phyloP scores from a whole-genome alignment of 1,140 invertebrate species.

The Popillia japonica region DNA sequence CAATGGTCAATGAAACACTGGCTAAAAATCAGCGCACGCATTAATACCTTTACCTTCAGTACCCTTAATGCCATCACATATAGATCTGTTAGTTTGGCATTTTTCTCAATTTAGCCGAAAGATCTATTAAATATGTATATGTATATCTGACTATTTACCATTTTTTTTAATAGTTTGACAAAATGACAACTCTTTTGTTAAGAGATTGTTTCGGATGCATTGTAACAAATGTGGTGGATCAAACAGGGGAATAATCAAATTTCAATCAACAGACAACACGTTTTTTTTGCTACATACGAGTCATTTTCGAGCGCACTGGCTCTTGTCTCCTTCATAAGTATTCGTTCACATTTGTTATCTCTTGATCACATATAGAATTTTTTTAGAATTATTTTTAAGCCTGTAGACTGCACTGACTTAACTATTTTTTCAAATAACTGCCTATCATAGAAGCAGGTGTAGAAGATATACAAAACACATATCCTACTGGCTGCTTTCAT shows the following conservation, averaged over 20 bases:
- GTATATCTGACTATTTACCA: too few relatives aligned
- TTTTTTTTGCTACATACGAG: not conserved
- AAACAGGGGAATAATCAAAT: not conserved
- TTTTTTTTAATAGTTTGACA: too few relatives aligned
- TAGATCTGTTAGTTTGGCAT: not conserved
- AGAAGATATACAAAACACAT: not conserved
- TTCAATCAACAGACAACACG: not conserved
- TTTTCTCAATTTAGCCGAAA: not conserved
- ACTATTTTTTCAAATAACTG: not conserved
- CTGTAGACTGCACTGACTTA: not conserved
- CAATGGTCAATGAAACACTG: not conserved
- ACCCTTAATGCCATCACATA: not conserved
- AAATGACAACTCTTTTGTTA: not conserved
- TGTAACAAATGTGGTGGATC: not conserved
- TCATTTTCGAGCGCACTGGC: not conserved
- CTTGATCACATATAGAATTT: not conserved
- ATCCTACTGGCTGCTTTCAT: constrained; percentile 39
- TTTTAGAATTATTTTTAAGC: not conserved
- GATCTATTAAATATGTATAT: too few relatives aligned
- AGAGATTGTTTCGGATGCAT: not conserved
- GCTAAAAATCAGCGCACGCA: not conserved
- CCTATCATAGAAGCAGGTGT: not conserved
- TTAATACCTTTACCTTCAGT: not conserved
- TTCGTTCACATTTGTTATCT: not conserved
- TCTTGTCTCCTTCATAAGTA: not conserved